Base-by-base conservation (phyloP, 1,140 invertebrate species). In the Drosophila aff. region DNA sequence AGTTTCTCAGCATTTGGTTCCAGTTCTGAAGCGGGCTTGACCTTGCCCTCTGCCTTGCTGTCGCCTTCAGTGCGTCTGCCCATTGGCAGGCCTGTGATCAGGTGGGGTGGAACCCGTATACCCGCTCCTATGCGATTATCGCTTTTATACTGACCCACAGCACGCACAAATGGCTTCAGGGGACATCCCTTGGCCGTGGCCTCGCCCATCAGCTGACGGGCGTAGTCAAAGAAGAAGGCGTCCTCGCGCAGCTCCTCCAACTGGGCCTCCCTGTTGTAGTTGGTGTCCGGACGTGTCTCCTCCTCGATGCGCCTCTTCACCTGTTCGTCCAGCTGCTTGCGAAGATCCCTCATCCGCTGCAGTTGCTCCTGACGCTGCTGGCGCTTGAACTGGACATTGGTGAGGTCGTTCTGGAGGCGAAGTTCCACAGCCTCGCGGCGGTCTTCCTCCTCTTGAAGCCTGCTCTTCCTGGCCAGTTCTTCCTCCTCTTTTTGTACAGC, bases 161-260 rank as follows among this genome's bases (percentile, higher is more conserved):
- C 76, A 0, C 85, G 81, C 1, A 82, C 41, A 13, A 90, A 84
- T 11, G 85, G 85, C 47, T 90, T 82, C 0, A 90, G 60, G 0
- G 85, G 85, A 47, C 86, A 85, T 2, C 65, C 68, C 26, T 71
- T 72, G 21, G 52, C 21, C 0, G n/a, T 52, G 15, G 85, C 85
- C 43, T 79, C 68, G 16, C 38, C 46, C 82, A 90, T 90, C 26
- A 90, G 60, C 40, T 84, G 79, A 5, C 62, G 72, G 13, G 85
- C 85, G 16, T 90, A 90, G 41, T 90, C 79, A 44, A 91, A 72
- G 36, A 90, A 90, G 65, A 68, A 74, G 33, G 52, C 76, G 47
- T 90, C 86, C 52, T 90, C 86, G 18, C 79, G 82, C 9, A 90
- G 47, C n/a, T 64, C 64, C 33, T 90, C 85, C 50, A 90, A 31